Percentiles rank a stretch among this genome's conserved stretches.
phyloP scores from a whole-genome alignment of 2,888 invertebrate species.

The Scaptomyza parva region DNA sequence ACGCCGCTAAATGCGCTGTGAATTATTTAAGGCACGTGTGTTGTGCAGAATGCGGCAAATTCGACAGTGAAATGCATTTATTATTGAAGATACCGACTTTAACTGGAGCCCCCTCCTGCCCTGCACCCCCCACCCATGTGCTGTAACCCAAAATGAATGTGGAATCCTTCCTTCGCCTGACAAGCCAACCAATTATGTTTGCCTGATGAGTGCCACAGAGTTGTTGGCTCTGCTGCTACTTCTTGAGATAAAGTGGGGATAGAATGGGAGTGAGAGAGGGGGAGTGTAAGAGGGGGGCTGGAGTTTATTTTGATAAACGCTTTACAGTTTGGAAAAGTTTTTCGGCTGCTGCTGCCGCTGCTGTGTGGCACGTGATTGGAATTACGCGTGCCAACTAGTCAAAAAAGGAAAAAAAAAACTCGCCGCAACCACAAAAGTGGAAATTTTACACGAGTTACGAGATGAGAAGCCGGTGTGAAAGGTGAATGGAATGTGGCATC shows the following conservation, averaged over 20 bases:
- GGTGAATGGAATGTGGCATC: slow-evolving; percentile 17
- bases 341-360: slow-evolving; percentile 23
- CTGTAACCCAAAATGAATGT: slow-evolving; percentile 8
- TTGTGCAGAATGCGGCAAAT: slow-evolving; percentile 80
- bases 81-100: slow-evolving; percentile 71
- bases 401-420: too few relatives aligned
- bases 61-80: slow-evolving; percentile 81
- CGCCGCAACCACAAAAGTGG: slow-evolving; percentile 41
- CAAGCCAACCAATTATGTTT: slow-evolving; percentile 74
- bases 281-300: background rate
- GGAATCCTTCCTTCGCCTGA: slow-evolving; percentile 59
- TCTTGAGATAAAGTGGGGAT: background rate
- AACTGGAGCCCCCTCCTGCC: background rate
- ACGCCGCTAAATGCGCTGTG: slow-evolving; percentile 75
- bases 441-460: slow-evolving; percentile 55
- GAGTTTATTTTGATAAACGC: slow-evolving; percentile 72
- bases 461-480: background rate
- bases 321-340: slow-evolving; percentile 75
- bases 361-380: slow-evolving; percentile 76
- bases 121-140: background rate
- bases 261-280: background rate
- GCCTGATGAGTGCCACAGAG: slow-evolving; percentile 55
- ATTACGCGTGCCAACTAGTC: slow-evolving; percentile 63
- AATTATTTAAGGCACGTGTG: slow-evolving; percentile 82
- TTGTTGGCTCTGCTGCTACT: background rate